Conservation (phyloP, 2,113 vertebrate genomes). For the Strix aluco region DNA sequence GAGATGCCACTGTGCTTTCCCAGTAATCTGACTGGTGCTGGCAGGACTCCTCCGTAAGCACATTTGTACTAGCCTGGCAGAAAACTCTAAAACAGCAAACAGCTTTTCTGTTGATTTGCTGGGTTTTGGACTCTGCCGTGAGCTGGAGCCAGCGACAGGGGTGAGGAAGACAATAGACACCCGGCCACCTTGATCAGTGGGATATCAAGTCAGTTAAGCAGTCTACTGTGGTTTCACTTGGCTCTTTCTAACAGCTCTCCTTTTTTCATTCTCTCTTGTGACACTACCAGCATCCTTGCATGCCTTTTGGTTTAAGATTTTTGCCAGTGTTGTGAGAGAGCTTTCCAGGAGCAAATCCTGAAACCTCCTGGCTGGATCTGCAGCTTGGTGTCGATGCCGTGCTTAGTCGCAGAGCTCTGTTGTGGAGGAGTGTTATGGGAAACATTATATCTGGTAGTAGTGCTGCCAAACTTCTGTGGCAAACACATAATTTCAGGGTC, state of each 20-base stretch:
- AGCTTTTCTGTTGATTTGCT: background rate
- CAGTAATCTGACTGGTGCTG: background rate
- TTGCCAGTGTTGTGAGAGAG: background rate
- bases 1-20: background rate
- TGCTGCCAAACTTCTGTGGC: background rate
- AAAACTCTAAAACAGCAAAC: background rate
- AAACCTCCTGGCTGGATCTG: background rate
- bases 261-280: background rate
- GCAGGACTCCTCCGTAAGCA: background rate
- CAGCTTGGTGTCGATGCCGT: background rate
- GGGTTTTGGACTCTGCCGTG: background rate
- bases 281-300: background rate
- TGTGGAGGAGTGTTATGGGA: constrained; percentile 29
- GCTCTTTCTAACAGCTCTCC: background rate
- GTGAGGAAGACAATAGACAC: background rate
- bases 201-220: background rate
- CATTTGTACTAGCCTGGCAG: background rate
- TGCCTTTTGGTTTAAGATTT: background rate
- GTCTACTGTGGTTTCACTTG: background rate
- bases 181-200: rapidly evolving
- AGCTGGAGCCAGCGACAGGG: background rate
- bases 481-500: background rate
- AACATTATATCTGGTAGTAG: background rate
- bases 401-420: background rate
- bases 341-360: constrained; percentile 23